phyloP scores from a whole-genome alignment of 2,797 vertebrate species.

The Leuciscus waleckii region DNA sequence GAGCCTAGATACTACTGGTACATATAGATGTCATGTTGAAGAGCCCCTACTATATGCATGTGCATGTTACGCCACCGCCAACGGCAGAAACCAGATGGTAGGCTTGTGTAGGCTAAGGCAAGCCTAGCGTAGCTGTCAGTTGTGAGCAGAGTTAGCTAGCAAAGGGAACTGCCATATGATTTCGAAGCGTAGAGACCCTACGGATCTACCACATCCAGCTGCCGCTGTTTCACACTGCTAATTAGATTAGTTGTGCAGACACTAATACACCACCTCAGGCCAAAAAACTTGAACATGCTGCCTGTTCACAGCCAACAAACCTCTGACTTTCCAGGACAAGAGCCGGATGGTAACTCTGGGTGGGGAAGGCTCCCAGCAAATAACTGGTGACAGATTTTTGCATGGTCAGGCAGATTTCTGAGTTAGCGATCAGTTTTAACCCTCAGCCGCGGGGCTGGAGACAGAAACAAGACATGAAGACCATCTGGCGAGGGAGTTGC shows the following conservation, averaged over 20 bases:
- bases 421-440: constrained; percentile 51
- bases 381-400: constrained; percentile 53
- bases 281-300: constrained; percentile 56
- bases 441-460: constrained; percentile 32
- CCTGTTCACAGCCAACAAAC: constrained; percentile 47
- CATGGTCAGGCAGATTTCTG: constrained; percentile 54
- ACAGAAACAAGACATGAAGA: constrained; percentile 44
- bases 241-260: constrained; percentile 65
- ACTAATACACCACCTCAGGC: constrained; percentile 56
- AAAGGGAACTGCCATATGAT: constrained; percentile 55
- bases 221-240: constrained; percentile 59
- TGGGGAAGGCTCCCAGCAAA: constrained; percentile 23
- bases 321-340: constrained; percentile 45
- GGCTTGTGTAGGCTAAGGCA: constrained; percentile 40
- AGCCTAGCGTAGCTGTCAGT: constrained; percentile 60
- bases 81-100: constrained; percentile 62
- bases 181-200: constrained; percentile 38
- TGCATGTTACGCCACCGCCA: constrained; percentile 42
- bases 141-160: constrained; percentile 44
- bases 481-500: constrained; percentile 61
- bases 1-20: background rate
- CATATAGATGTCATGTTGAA: background rate
- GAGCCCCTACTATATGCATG: constrained; percentile 16
- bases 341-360: constrained; percentile 15
- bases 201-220: constrained; percentile 57